Percentiles rank a stretch among this genome's conserved stretches.
Evolutionary conservation across 2,888 invertebrate genomes (phyloP).

Genomic region (Lottia scabra): DNA sequence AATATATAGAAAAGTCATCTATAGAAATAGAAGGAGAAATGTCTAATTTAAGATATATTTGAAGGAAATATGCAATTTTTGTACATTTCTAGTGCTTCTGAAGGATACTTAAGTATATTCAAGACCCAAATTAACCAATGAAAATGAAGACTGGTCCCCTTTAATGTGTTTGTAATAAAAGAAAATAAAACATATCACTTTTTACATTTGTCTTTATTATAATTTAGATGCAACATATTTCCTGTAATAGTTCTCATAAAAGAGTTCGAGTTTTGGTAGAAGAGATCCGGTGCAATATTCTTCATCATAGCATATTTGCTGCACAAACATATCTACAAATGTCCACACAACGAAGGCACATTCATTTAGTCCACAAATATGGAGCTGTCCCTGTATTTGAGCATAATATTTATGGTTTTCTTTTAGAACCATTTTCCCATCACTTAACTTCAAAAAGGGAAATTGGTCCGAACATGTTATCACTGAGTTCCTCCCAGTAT

Average conservation of each 20-base stretch:
- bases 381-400: slow-evolving; percentile 35
- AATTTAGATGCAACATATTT: slow-evolving; percentile 12
- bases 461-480: slow-evolving; percentile 23
- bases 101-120: too few relatives aligned
- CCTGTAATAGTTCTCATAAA: slow-evolving; percentile 22
- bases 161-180: neutral
- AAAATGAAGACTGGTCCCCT: too few relatives aligned
- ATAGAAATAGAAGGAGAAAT: too few relatives aligned
- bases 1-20: too few relatives aligned
- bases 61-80: too few relatives aligned
- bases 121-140: too few relatives aligned
- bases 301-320: slow-evolving; percentile 16
- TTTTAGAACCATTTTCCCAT: slow-evolving; percentile 18
- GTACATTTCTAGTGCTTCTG: too few relatives aligned
- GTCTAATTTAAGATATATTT: too few relatives aligned
- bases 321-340: slow-evolving; percentile 22
- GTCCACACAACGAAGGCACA: slow-evolving; percentile 31
- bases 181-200: neutral
- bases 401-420: slow-evolving; percentile 24
- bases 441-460: slow-evolving; percentile 15
- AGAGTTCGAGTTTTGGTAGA: slow-evolving; percentile 25
- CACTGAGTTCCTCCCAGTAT: slow-evolving; percentile 18
- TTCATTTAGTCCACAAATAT: slow-evolving; percentile 13
- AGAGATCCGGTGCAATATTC: slow-evolving; percentile 16
- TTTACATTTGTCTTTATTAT: too few relatives aligned